These are phyloP conservation scores for Acrobasis suavella DNA, from an alignment of 2,888 invertebrate species.

Conservation along the genomic window DNA sequence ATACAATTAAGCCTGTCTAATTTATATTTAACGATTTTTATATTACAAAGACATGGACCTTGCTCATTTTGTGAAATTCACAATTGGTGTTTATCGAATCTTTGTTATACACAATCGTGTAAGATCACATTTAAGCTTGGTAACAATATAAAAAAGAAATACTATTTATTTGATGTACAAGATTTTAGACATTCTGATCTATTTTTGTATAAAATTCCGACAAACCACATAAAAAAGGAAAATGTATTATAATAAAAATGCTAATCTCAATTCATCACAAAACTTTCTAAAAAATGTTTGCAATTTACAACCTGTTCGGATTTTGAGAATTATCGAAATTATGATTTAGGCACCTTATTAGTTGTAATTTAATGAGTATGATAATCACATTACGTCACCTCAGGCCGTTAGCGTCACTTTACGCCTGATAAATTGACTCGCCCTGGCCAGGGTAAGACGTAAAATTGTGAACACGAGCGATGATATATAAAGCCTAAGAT, in stretches of 20 bases:
- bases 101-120: slow-evolving; percentile 2
- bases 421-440: too few species aligned
- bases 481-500: too few species aligned
- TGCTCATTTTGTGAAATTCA: background rate
- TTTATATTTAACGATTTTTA: background rate
- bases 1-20: slow-evolving; percentile 46
- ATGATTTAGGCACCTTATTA: slow-evolving; percentile 1
- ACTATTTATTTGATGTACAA: background rate
- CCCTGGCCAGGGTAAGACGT: background rate
- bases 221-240: background rate
- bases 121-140: slow-evolving; percentile 13
- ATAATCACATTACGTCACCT: background rate
- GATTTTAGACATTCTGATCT: background rate
- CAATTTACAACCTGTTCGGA: slow-evolving; percentile 1
- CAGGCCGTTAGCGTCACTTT: too few species aligned
- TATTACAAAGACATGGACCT: slow-evolving; percentile 7
- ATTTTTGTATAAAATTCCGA: slow-evolving; percentile 1
- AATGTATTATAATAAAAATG: background rate
- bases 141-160: slow-evolving; percentile 2
- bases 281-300: background rate
- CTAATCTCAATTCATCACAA: slow-evolving; percentile 16
- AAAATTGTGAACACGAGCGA: background rate
- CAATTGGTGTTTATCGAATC: background rate
- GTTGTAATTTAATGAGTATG: background rate
- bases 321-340: background rate